phyloP scores from a whole-genome alignment of 2,113 vertebrate species.

The Platysternon megacephalum region DNA sequence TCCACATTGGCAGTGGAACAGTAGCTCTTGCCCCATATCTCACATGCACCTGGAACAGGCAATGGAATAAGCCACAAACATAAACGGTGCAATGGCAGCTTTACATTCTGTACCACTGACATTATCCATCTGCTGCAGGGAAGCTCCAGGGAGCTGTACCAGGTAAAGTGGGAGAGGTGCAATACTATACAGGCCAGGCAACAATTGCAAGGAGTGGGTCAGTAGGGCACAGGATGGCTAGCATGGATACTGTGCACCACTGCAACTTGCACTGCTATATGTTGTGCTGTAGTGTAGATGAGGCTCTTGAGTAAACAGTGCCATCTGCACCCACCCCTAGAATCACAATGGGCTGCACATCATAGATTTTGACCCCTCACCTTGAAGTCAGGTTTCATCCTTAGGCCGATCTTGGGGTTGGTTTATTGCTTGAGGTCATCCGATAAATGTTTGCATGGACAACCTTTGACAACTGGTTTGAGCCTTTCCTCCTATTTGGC shows the following conservation, averaged over 20 bases:
- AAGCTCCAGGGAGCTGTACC: neutral
- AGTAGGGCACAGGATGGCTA: neutral
- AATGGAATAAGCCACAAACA: no score
- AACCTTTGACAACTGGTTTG: neutral
- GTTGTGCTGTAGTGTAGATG: neutral
- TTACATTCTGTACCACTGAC: neutral
- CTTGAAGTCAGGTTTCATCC: neutral
- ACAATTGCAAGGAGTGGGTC: neutral
- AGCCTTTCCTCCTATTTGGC: neutral
- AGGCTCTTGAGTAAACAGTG: neutral
- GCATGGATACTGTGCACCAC: neutral
- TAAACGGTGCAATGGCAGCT: no score
- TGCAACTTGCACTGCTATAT: neutral
- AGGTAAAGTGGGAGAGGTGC: neutral
- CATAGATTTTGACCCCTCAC: neutral
- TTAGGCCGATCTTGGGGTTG: neutral
- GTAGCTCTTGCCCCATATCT: no score
- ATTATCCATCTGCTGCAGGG: neutral
- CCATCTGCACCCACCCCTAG: neutral
- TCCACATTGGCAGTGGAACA: no score
- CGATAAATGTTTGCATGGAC: neutral
- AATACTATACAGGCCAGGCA: neutral
- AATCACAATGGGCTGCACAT: neutral
- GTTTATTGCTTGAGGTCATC: neutral
- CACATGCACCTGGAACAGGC: no score